These are phyloP conservation scores for Blastobasis adustella DNA, from an alignment of 2,888 invertebrate species.

Conservation along the genomic window DNA sequence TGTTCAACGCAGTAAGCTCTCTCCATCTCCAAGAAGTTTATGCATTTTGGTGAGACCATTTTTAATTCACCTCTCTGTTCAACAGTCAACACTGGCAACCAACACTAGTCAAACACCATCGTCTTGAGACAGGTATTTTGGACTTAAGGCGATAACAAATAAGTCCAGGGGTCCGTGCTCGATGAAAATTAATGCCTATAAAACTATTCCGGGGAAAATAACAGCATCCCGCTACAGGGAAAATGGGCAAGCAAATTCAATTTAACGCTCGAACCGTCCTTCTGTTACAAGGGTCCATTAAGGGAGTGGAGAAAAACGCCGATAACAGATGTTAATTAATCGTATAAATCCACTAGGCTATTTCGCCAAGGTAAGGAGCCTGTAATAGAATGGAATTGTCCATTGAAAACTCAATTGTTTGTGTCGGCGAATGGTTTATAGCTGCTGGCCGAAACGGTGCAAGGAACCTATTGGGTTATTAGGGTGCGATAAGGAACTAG, in stretches of 20 bases:
- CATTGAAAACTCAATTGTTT: constrained; percentile 16
- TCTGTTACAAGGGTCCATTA: constrained; percentile 48
- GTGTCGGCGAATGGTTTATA: constrained; percentile 8
- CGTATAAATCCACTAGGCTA: constrained; percentile 47
- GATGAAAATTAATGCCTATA: neutral
- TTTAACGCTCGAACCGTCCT: constrained; percentile 48
- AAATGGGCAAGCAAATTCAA: constrained; percentile 40
- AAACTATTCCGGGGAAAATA: constrained; percentile 15
- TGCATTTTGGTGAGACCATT: no score
- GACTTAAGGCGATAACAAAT: no score
- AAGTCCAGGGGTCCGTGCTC: no score
- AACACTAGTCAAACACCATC: no score
- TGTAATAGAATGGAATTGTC: constrained; percentile 31
- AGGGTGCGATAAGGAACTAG: no score
- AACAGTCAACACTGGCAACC: no score
- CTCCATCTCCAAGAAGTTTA: no score
- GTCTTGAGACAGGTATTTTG: no score
- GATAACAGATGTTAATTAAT: constrained; percentile 67
- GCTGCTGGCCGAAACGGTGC: neutral
- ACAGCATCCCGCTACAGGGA: constrained; percentile 21
- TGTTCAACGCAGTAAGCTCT: no score
- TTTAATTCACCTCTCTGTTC: no score
- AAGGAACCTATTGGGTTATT: no score
- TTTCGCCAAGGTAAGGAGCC: constrained; percentile 18
- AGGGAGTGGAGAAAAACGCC: constrained; percentile 56